Evolutionary conservation across 1,140 invertebrate species (phyloP).

Genomic region (Heterodera schachtii): DNA sequence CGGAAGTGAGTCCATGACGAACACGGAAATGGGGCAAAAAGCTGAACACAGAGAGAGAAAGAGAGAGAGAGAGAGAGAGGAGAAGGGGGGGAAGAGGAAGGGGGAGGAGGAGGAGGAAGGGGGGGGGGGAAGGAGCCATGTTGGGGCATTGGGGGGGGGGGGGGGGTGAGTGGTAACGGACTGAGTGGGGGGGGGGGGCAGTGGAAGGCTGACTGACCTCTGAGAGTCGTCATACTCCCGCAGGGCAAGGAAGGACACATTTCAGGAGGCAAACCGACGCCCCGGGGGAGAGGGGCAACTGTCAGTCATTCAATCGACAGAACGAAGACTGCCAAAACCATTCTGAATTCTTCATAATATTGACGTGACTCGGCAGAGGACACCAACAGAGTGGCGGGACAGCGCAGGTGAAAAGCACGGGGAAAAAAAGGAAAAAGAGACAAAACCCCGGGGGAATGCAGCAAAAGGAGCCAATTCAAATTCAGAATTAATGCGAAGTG

Average conservation of each 20-base stretch:
- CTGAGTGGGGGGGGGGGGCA: background rate
- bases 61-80: background rate
- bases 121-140: background rate
- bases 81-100: no score
- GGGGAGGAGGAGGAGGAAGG: no score
- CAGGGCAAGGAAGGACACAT: conserved; percentile 1
- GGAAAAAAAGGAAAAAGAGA: background rate
- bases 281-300: background rate
- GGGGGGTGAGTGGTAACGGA: background rate
- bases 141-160: background rate
- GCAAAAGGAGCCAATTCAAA: no score
- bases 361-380: background rate
- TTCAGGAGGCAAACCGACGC: background rate
- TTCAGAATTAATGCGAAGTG: no score
- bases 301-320: background rate
- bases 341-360: background rate
- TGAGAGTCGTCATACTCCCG: background rate
- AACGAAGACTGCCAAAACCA: background rate
- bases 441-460: background rate
- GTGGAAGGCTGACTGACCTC: background rate
- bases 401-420: background rate
- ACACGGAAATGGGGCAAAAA: background rate
- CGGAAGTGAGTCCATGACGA: background rate
- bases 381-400: background rate
- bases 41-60: background rate